Base-by-base conservation (phyloP, 2,888 invertebrate genomes). In the Agonum fuliginosum region DNA sequence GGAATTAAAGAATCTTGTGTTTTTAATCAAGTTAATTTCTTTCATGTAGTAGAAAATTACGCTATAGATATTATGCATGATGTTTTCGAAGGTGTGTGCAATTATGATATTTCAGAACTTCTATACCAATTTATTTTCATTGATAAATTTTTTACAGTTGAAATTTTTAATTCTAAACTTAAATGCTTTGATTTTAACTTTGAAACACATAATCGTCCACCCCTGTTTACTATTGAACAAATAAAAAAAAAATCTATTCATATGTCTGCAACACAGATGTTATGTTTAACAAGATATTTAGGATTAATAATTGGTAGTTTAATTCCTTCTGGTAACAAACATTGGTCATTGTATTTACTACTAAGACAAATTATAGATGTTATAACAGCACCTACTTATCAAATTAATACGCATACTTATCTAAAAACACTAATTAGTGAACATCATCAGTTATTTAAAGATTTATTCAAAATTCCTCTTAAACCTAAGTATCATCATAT, bases 1-100 rank as follows among this genome's bases (percentile, higher is more conserved):
- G 79, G 80, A 27, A 74, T 24, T 51, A 37, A 78, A 78, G 51
- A 78, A 62, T 65, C 54, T 58, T 72, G 78, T 70, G 34, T 78
- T 30, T 58, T 65, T 43, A 51, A 78, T 72, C 72, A 71, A 6
- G 10, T 72, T 34, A 12, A 67, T 10, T 10, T 12, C 19, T 78
- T 78, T 78, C 54, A 58, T 48, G 71, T 71, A 12, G 24, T 22
- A 14, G 10, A 3, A n/a, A 71, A 71, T 46, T 48, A 22, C 14
- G 14, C 71, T 12, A 24, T 46, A 10, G 71, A 71, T 71, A 30
- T 71, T 4, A 71, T 71, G 71, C 71, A 71, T 48, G 71, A 71
- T 43, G 6, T 71, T n/a, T 43, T 51, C 27, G 71, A 71, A 48
- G 71, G 71, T 1, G 51, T 71, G 27, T 24, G 48, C 17, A 27